Evolutionary conservation across 2,797 vertebrate species (phyloP).

Genomic region (Parambassis ranga): DNA sequence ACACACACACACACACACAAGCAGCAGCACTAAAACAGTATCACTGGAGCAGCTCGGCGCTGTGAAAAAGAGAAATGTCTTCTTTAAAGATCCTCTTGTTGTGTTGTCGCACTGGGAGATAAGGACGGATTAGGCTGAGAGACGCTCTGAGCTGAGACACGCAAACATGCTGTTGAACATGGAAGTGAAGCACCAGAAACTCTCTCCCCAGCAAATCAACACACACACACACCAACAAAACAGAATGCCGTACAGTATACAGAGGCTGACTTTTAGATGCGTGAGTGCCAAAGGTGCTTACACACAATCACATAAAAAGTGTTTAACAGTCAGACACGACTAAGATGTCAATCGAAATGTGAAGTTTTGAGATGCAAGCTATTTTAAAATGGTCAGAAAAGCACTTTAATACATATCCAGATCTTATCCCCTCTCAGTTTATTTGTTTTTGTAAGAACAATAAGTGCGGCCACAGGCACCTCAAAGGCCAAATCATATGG

Average conservation of each 20-base stretch:
- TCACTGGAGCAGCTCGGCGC: conserved; percentile 50
- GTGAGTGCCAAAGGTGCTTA: background rate
- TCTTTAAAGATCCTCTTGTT: conserved; percentile 78
- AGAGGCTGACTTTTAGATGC: conserved; percentile 6
- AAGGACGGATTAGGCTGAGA: conserved; percentile 75
- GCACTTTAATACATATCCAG: too few relatives aligned
- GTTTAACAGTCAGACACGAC: background rate
- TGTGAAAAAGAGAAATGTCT: conserved; percentile 67
- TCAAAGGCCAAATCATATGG: too few relatives aligned
- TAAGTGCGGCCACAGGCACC: too few relatives aligned
- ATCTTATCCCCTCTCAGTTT: too few relatives aligned
- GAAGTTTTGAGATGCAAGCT: background rate
- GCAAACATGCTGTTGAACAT: conserved; percentile 78
- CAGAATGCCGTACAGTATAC: background rate
- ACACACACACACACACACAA: conserved; percentile 16
- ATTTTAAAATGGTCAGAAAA: background rate
- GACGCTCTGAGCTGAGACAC: conserved; percentile 73
- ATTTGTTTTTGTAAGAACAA: too few relatives aligned
- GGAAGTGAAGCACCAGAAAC: conserved; percentile 65
- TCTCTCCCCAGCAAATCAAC: conserved; percentile 51
- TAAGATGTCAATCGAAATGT: background rate
- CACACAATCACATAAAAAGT: background rate
- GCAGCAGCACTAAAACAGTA: conserved; percentile 46
- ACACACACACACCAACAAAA: conserved; percentile 20
- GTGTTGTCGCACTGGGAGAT: conserved; percentile 73